These are phyloP conservation scores for Helarctos malayanus DNA, from an alignment of 2,797 vertebrate genomes.

Conservation along the genomic window DNA sequence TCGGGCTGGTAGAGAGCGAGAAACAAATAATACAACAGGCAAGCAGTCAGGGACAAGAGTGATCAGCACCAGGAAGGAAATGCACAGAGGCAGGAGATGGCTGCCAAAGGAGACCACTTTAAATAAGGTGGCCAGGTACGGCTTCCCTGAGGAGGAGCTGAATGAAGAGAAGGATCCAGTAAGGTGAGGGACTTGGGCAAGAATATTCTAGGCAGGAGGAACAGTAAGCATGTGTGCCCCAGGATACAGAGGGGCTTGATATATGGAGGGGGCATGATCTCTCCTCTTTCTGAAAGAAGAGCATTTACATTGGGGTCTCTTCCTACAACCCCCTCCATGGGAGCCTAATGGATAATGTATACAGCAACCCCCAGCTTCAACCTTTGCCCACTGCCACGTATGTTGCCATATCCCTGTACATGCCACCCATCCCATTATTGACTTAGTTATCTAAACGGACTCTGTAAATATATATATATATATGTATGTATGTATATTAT, in stretches of 20 bases:
- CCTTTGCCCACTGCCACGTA: not conserved
- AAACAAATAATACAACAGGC: not conserved
- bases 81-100: not conserved
- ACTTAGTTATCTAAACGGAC: constrained; percentile 42
- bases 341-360: not conserved
- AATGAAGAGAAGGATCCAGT: constrained; percentile 43
- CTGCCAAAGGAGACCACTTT: not conserved
- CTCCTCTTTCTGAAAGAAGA: not conserved
- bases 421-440: not conserved
- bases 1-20: not conserved
- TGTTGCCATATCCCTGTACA: not conserved
- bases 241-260: not conserved
- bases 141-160: not conserved
- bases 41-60: not conserved
- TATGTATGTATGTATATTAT: not conserved
- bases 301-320: not conserved
- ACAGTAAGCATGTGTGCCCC: not conserved
- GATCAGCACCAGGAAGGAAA: not conserved
- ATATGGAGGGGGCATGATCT: not conserved
- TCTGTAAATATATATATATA: not conserved
- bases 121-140: not conserved
- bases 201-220: not conserved
- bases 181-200: not conserved
- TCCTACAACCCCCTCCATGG: not conserved
- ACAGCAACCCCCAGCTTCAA: not conserved